Evolutionary conservation across 2,113 vertebrate species (phyloP).

Genomic region (human (Homo sapiens)): GRCh38 chr15:79290001-79290500

Average conservation of each 20-base stretch:
- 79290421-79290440: neutral
- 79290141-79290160: neutral
- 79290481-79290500: neutral
- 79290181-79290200: neutral
- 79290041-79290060: neutral
- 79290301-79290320: neutral
- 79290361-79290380: neutral
- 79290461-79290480: accelerated
- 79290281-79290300: neutral
- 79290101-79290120: neutral
- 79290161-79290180: neutral
- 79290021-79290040: neutral
- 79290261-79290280: neutral
- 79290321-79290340: neutral
- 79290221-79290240: neutral
- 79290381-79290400: neutral
- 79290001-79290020: neutral
- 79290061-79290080: neutral
- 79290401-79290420: neutral
- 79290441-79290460: neutral
- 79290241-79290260: neutral
- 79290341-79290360: neutral
- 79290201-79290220: neutral
- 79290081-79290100: neutral
- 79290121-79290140: neutral